phyloP scores from a whole-genome alignment of 1,140 invertebrate species.

The Pogonognathellus flavescens region DNA sequence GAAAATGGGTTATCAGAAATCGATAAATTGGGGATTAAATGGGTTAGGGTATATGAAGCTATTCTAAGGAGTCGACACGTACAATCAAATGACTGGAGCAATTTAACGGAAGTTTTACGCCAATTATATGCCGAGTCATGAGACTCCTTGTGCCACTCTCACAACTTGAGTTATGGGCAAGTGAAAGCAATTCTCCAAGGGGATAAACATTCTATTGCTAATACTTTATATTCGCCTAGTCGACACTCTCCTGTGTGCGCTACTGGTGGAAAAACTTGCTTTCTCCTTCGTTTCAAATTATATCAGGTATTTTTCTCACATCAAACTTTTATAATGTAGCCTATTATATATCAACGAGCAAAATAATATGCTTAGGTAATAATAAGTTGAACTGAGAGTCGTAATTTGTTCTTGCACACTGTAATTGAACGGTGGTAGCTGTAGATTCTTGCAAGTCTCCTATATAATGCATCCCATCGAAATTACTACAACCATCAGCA shows the following conservation, averaged over 20 bases:
- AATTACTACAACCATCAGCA: too few species aligned
- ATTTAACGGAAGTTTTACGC: constrained; percentile 47
- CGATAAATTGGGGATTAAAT: constrained; percentile 50
- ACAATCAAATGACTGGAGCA: constrained; percentile 23
- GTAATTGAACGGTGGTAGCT: too few species aligned
- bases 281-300: constrained; percentile 1
- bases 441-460: too few species aligned
- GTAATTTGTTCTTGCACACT: too few species aligned
- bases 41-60: constrained; percentile 19
- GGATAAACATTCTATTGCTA: constrained; percentile 43
- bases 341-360: too few species aligned
- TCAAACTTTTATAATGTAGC: too few species aligned
- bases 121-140: constrained; percentile 49
- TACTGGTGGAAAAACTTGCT: background rate
- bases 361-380: too few species aligned
- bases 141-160: constrained; percentile 37
- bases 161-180: constrained; percentile 22
- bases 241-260: background rate
- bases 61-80: constrained; percentile 39
- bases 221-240: constrained; percentile 37
- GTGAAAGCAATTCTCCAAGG: constrained; percentile 34
- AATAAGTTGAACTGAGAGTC: too few species aligned
- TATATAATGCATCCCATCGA: too few species aligned
- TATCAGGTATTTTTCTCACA: constrained; percentile 12
- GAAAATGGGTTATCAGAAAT: constrained; percentile 49